These are phyloP conservation scores for Corythornis vintsioides DNA, from an alignment of 2,113 vertebrate genomes.

Conservation along the genomic window DNA sequence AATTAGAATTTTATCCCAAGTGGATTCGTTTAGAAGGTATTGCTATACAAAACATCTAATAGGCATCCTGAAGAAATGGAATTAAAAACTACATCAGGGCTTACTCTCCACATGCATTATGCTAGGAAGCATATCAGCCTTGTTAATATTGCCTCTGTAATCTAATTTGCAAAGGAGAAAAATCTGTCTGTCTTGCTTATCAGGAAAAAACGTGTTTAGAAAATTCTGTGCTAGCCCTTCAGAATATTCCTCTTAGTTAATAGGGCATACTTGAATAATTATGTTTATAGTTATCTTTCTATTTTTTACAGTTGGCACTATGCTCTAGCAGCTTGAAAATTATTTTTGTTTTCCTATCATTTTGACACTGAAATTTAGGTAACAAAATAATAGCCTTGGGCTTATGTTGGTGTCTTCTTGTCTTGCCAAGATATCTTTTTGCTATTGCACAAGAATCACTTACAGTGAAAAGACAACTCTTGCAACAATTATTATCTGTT, in stretches of 20 bases:
- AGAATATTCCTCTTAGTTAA: background rate
- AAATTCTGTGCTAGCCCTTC: background rate
- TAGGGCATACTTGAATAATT: constrained; percentile 18
- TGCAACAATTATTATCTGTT: background rate
- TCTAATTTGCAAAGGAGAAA: background rate
- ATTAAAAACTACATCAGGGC: background rate
- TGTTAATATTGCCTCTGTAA: background rate
- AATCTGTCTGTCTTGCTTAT: background rate
- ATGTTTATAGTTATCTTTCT: background rate
- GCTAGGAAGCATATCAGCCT: background rate
- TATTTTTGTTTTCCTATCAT: constrained; percentile 1
- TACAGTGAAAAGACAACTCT: background rate
- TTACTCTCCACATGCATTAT: background rate
- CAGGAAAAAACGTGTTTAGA: background rate
- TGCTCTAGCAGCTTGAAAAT: constrained; percentile 16
- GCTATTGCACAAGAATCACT: background rate
- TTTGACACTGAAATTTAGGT: constrained; percentile 16
- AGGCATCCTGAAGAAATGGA: background rate
- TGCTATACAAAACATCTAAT: background rate
- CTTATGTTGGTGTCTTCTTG: background rate
- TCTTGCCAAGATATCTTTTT: background rate
- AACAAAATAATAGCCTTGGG: background rate
- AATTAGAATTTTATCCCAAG: background rate
- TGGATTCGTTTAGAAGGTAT: background rate
- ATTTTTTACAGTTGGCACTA: constrained; percentile 7